Evolutionary conservation across 1,140 invertebrate species (phyloP).

Genomic region (Lucilia sericata): DNA sequence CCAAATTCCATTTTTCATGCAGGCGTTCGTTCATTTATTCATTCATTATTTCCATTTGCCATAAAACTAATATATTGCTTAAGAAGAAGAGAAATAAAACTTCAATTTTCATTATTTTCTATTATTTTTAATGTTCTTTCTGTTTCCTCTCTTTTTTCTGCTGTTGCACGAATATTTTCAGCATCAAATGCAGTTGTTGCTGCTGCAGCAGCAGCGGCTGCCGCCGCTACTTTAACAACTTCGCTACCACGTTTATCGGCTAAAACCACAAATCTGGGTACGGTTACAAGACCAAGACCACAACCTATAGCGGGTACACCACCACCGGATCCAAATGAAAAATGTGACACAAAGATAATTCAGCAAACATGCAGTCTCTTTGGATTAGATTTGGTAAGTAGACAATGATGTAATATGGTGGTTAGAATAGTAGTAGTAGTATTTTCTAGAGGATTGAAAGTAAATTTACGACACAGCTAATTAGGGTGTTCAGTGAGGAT

Average conservation of each 20-base stretch:
- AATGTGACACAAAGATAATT: constrained; percentile 87
- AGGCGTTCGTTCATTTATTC: constrained; percentile 34
- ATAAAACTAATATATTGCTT: neutral
- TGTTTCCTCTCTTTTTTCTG: constrained; percentile 4
- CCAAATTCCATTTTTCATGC: too few species aligned
- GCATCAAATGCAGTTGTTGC: constrained; percentile 7
- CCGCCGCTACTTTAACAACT: constrained; percentile 30
- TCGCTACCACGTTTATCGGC: constrained; percentile 59
- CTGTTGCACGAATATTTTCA: neutral
- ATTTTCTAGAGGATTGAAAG: neutral
- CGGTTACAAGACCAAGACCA: constrained; percentile 78
- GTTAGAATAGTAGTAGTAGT: neutral
- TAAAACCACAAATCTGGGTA: constrained; percentile 60
- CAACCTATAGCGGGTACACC: constrained; percentile 90
- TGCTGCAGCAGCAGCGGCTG: constrained; percentile 19
- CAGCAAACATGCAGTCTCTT: constrained; percentile 91
- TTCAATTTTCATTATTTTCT: constrained; percentile 29
- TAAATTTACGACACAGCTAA: neutral
- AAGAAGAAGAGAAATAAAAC: neutral
- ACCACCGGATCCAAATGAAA: constrained; percentile 79
- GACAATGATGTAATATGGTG: neutral
- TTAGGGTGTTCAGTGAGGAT: neutral
- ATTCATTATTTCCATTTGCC: neutral
- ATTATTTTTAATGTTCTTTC: constrained; percentile 27
- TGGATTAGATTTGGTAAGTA: constrained; percentile 85